Conservation (phyloP, 2,888 invertebrate genomes). For the Brenthis daphne region DNA sequence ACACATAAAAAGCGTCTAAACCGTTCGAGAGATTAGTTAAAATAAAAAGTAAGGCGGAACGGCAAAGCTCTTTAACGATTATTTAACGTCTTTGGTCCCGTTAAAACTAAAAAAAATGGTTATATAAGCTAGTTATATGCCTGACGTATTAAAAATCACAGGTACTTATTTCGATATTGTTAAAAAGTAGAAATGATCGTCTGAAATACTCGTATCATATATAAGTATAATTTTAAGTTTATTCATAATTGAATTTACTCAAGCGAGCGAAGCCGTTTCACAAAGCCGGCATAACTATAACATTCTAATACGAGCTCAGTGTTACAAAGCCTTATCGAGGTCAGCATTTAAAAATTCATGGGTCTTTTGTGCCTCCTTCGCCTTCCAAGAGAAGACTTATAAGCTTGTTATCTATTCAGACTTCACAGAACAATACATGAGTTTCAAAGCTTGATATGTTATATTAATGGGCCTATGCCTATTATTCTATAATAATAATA, state of each 20-base stretch:
- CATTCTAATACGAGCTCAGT: constrained; percentile 13
- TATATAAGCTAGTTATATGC: too few relatives aligned
- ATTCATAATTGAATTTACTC: constrained; percentile 1
- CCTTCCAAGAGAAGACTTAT: constrained; percentile 13
- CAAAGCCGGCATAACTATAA: constrained; percentile 13
- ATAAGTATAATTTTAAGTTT: background rate
- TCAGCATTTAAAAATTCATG: constrained; percentile 23
- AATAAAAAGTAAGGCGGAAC: background rate
- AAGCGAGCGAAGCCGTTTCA: background rate
- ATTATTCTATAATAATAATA: background rate
- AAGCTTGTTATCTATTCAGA: constrained; percentile 19
- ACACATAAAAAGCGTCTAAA: background rate
- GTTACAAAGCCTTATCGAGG: constrained; percentile 19
- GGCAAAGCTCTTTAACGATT: too few relatives aligned
- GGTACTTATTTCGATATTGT: too few relatives aligned
- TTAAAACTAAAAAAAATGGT: too few relatives aligned
- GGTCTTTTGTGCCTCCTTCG: constrained; percentile 17
- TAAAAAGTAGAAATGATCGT: background rate
- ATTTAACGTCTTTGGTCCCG: background rate
- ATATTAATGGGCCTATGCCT: background rate
- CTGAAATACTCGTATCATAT: background rate
- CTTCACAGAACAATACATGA: constrained; percentile 10
- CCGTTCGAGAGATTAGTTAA: constrained; percentile 9
- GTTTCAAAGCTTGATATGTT: constrained; percentile 13
- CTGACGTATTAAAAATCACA: too few relatives aligned